A percentile compares a stretch with the other conserved stretches of the same genome.
Conservation (phyloP, 2,888 invertebrate genomes). For the Morpho deidamia region DNA sequence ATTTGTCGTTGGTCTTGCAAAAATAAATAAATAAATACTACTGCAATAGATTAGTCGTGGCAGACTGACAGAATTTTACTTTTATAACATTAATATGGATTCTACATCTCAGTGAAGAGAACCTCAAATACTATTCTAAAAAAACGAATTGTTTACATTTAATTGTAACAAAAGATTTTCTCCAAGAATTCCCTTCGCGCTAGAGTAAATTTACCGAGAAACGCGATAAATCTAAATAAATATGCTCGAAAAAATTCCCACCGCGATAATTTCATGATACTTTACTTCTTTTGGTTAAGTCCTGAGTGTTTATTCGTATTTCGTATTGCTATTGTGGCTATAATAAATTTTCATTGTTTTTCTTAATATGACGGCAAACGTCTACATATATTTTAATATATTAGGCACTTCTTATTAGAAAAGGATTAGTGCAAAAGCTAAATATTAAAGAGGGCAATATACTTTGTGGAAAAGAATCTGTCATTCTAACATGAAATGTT, state of each 20-base stretch:
- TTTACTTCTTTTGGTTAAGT: constrained; percentile 11
- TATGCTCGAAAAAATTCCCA: constrained; percentile 26
- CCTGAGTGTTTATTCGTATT: constrained; percentile 15
- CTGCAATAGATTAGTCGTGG: too few species aligned
- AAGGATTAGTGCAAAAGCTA: too few species aligned
- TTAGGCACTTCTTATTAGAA: too few species aligned
- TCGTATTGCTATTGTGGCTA: constrained; percentile 6
- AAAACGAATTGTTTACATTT: constrained; percentile 10
- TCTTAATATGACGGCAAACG: too few species aligned
- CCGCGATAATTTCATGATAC: constrained; percentile 14
- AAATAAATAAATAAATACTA: too few species aligned
- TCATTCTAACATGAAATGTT: too few species aligned
- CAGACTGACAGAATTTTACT: too few species aligned
- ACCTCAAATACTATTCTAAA: background rate
- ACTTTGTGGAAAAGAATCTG: too few species aligned
- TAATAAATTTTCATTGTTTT: background rate
- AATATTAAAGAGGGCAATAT: too few species aligned
- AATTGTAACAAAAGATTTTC: constrained; percentile 16
- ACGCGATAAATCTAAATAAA: constrained; percentile 33
- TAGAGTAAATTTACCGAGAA: constrained; percentile 24
- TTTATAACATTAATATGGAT: too few species aligned
- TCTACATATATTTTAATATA: too few species aligned
- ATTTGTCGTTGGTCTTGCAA: too few species aligned
- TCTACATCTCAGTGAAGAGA: background rate
- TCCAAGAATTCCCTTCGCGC: constrained; percentile 10